A percentile compares a stretch with the other conserved stretches of the same genome.
These are phyloP conservation scores for Dascillus cervinus DNA, from an alignment of 2,888 invertebrate genomes.

Conservation along the genomic window DNA sequence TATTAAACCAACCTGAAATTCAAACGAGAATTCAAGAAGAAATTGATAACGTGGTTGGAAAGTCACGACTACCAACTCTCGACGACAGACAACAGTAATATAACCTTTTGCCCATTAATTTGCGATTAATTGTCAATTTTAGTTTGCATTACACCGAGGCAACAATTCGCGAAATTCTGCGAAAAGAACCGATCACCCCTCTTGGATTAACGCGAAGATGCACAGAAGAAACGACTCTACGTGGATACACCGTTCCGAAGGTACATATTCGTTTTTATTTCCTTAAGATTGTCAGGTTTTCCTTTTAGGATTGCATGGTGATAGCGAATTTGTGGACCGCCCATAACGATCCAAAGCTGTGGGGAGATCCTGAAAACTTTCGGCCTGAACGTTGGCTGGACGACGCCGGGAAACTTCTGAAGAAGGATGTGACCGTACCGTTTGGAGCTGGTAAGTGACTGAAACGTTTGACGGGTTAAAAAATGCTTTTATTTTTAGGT, in stretches of 20 bases:
- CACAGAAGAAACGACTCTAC: slow-evolving; percentile 55
- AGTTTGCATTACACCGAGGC: slow-evolving; percentile 43
- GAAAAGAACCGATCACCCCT: slow-evolving; percentile 37
- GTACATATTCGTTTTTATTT: slow-evolving; percentile 34
- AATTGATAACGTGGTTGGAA: slow-evolving; percentile 55
- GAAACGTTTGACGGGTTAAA: slow-evolving; percentile 3
- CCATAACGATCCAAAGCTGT: slow-evolving; percentile 50
- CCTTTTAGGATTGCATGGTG: slow-evolving; percentile 25
- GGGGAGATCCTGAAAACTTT: slow-evolving; percentile 60
- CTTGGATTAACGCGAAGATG: slow-evolving; percentile 47
- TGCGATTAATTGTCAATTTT: no score
- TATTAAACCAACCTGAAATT: slow-evolving; percentile 50
- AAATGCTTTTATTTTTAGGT: slow-evolving; percentile 39
- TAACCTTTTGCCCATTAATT: no score
- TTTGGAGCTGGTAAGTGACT: slow-evolving; percentile 55
- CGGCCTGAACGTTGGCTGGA: slow-evolving; percentile 59
- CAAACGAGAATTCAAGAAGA: slow-evolving; percentile 53
- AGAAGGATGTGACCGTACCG: slow-evolving; percentile 53
- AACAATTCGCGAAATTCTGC: slow-evolving; percentile 36
- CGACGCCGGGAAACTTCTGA: slow-evolving; percentile 47
- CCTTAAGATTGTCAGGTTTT: not conserved
- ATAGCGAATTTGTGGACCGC: slow-evolving; percentile 39
- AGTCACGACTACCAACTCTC: slow-evolving; percentile 49
- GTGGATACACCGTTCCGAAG: slow-evolving; percentile 65
- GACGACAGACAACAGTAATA: slow-evolving; percentile 51